phyloP scores from a whole-genome alignment of 2,888 invertebrate species.

The Nephrocerus scutellatus region DNA sequence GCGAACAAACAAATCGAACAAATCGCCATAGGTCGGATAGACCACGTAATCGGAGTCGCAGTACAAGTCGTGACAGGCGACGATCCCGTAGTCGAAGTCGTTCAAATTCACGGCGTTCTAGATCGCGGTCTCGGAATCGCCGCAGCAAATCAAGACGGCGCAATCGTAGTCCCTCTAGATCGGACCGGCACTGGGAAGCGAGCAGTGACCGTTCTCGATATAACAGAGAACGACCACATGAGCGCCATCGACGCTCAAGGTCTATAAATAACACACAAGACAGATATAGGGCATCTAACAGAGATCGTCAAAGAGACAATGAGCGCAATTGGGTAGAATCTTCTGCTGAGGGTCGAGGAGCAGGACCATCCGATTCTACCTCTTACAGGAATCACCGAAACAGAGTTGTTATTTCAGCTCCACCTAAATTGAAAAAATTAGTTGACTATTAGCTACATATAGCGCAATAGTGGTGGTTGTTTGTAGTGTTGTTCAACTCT shows the following conservation, averaged over 20 bases:
- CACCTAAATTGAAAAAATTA: constrained; percentile 42
- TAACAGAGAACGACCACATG: constrained; percentile 28
- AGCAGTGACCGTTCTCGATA: constrained; percentile 26
- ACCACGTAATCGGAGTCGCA: constrained; percentile 13
- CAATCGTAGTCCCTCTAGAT: constrained; percentile 26
- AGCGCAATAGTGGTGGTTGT: too few species aligned
- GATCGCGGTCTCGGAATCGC: constrained; percentile 21
- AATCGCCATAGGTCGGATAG: constrained; percentile 15
- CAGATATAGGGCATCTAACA: too few species aligned
- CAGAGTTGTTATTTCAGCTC: constrained; percentile 42
- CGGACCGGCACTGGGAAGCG: constrained; percentile 27
- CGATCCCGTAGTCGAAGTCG: constrained; percentile 19
- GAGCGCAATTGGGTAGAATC: constrained; percentile 22
- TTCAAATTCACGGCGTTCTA: constrained; percentile 17
- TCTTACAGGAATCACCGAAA: constrained; percentile 36
- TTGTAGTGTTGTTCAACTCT: too few species aligned
- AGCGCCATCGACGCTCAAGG: constrained; percentile 25
- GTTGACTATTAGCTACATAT: constrained; percentile 44
- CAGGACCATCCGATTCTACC: too few species aligned
- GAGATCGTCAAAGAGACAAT: constrained; percentile 23
- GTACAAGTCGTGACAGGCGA: constrained; percentile 25
- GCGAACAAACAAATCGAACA: constrained; percentile 18
- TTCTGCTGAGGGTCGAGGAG: constrained; percentile 18
- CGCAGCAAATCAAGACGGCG: constrained; percentile 1
- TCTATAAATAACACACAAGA: constrained; percentile 17